Base-by-base conservation (phyloP, 2,888 invertebrate genomes). In the Luperina testacea region DNA sequence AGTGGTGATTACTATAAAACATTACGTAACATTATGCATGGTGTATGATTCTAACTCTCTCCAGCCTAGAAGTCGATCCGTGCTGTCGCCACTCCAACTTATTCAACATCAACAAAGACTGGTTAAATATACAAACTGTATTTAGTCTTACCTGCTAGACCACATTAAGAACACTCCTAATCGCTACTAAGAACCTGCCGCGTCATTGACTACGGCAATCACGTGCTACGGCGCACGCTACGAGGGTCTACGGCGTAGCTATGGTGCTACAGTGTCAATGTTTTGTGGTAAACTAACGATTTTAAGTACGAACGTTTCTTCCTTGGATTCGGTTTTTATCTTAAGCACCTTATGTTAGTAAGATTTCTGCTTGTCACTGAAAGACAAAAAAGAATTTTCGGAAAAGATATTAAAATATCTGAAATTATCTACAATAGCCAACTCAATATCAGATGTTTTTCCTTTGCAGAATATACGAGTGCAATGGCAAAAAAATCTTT, bases 181-280 rank as follows among this genome's bases (percentile, higher is more conserved):
- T 27, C 51, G 51, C 45, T 72, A 72, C 67, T n/a, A 7, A 59
- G 11, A 74, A 80, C 17, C 2, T 57, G 15, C 48, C 75, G 67
- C 27, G 42, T 64, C 63, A 72, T 68, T 77, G n/a, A 32, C 82
- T 70, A 45, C 77, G 77, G 27, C 42, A 59, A 69, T 72, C 72
- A 53, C 68, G 69, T 81, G 59, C 77, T 76, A 82, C 69, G 72
- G 51, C 48, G 42, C 27, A 64, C 64, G 72, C 72, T 77, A 82
- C 77, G 69, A 64, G 6, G 32, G 7, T 63, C 72, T 80, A 80
- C 79, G 72, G 27, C 73, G 51, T 48, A 48, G 76, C 71, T 20
- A 67, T 15, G 27, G 11, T 27, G 81, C 64, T 77, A 77, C 81
- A 61, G 48, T n/a, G 32, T 48, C n/a, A 48, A 3, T 38, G 20